A percentile compares a stretch with the other conserved stretches of the same genome.
phyloP scores from a whole-genome alignment of 2,113 vertebrate species.

The Perognathus longimembris region DNA sequence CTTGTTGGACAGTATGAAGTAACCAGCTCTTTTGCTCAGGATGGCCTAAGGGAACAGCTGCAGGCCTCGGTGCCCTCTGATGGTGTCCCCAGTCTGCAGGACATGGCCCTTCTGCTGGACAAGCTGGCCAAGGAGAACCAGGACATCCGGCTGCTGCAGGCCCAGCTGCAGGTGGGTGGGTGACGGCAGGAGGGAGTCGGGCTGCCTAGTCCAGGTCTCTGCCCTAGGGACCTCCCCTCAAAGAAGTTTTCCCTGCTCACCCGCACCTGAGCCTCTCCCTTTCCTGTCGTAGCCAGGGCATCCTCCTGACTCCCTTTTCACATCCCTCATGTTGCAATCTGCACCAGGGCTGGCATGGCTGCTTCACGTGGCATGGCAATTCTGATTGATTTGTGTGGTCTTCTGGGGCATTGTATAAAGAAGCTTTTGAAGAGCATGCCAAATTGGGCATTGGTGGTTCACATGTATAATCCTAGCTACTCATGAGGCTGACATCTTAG shows the following conservation, averaged over 20 bases:
- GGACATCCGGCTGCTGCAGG: slow-evolving; percentile 90
- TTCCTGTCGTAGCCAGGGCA: not conserved
- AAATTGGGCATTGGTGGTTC: too few relatives aligned
- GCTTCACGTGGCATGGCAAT: not conserved
- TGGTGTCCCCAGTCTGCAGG: slow-evolving; percentile 73
- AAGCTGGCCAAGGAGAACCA: slow-evolving; percentile 90
- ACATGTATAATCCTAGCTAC: too few relatives aligned
- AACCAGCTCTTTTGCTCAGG: slow-evolving; percentile 70
- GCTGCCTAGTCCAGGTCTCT: accelerated
- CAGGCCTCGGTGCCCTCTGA: not conserved
- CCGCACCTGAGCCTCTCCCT: not conserved
- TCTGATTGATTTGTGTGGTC: not conserved
- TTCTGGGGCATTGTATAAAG: not conserved
- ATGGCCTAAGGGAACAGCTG: not conserved
- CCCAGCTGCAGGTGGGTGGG: slow-evolving; percentile 91
- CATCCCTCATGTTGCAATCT: not conserved
- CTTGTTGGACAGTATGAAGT: not conserved
- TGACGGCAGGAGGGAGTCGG: slow-evolving; percentile 79
- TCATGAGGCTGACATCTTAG: too few relatives aligned
- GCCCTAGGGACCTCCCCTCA: not conserved
- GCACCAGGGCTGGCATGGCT: not conserved
- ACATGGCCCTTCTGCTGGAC: slow-evolving; percentile 87
- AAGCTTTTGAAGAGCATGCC: not conserved
- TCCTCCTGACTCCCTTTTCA: not conserved
- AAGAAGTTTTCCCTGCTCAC: not conserved